phyloP scores from a whole-genome alignment of 2,888 invertebrate genomes.

The Drosophila atripex region DNA sequence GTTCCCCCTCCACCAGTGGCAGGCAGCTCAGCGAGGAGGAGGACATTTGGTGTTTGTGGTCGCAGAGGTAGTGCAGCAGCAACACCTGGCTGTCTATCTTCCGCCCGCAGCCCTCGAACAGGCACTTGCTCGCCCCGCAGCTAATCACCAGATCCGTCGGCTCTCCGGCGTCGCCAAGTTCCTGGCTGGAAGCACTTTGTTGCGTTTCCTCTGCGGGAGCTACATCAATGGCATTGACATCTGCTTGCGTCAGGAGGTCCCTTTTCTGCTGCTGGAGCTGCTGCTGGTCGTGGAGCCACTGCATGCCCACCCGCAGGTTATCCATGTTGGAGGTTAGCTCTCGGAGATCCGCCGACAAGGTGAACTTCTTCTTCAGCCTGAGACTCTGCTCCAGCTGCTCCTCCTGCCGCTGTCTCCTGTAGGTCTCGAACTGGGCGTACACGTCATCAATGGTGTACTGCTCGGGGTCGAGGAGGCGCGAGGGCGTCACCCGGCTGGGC shows the following conservation, averaged over 20 bases:
- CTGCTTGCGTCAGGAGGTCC: background rate
- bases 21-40: conserved; percentile 11
- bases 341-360: conserved; percentile 10
- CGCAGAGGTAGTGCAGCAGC: conserved; percentile 55
- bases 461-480: conserved; percentile 6
- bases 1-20: conserved; percentile 35
- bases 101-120: conserved; percentile 46
- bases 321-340: conserved; percentile 24
- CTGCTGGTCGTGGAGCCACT: conserved; percentile 14
- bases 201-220: background rate
- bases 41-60: conserved; percentile 42
- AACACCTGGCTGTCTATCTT: conserved; percentile 56
- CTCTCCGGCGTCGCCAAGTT: background rate
- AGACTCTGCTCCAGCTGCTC: background rate
- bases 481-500: background rate
- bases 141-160: conserved; percentile 31
- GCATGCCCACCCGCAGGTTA: conserved; percentile 17
- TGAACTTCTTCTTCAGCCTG: conserved; percentile 5
- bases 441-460: conserved; percentile 44
- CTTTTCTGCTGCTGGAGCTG: background rate
- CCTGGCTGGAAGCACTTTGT: background rate
- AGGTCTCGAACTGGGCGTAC: conserved; percentile 29
- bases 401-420: conserved; percentile 7
- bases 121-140: conserved; percentile 35
- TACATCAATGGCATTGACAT: conserved; percentile 47